Evolutionary conservation across 2,888 invertebrate genomes (phyloP).

Genomic region (Mesorhabditis spiculigera): DNA sequence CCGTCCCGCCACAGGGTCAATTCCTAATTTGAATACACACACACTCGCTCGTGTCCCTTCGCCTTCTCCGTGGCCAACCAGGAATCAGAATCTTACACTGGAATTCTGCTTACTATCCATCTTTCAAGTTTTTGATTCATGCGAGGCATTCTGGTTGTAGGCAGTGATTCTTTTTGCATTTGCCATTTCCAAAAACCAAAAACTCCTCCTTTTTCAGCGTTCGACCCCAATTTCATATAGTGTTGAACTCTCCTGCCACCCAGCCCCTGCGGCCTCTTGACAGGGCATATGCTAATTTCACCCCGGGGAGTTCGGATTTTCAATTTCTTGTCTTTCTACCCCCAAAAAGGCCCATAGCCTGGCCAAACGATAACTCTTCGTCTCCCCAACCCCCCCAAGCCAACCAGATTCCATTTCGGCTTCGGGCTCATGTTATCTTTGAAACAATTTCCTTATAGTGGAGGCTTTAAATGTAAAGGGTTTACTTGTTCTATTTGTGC

Average conservation of each 20-base stretch:
- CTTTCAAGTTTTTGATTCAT: too few relatives aligned
- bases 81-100: background rate
- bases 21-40: background rate
- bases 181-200: too few relatives aligned
- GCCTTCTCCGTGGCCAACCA: background rate
- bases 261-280: background rate
- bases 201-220: too few relatives aligned
- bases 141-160: too few relatives aligned
- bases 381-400: background rate
- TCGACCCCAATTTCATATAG: too few relatives aligned
- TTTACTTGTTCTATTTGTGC: too few relatives aligned
- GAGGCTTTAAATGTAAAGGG: too few relatives aligned
- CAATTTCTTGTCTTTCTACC: background rate
- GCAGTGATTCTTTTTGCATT: too few relatives aligned
- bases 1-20: too few relatives aligned
- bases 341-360: background rate
- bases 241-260: too few relatives aligned
- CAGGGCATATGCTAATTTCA: constrained; percentile 6
- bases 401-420: background rate
- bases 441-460: too few relatives aligned
- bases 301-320: background rate
- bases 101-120: background rate
- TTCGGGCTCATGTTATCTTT: too few relatives aligned
- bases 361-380: background rate
- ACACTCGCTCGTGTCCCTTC: background rate